A percentile compares a stretch with the other conserved stretches of the same genome.
phyloP scores from a whole-genome alignment of 2,797 vertebrate species.

The Petrocephalus sullivani region DNA sequence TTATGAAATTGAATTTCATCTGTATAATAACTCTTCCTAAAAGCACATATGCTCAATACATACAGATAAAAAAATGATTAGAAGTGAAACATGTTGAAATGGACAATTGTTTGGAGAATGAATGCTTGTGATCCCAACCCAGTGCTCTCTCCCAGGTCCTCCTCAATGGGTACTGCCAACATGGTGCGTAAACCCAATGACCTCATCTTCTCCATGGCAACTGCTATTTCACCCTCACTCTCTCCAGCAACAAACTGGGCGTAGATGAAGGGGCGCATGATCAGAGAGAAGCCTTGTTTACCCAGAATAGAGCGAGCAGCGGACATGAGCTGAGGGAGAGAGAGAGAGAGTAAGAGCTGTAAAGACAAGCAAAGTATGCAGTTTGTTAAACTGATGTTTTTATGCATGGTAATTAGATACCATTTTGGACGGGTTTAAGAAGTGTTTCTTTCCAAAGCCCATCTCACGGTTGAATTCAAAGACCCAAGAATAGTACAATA shows the following conservation, averaged over 20 bases:
- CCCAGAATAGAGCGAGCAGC: conserved; percentile 63
- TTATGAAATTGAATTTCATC: neutral
- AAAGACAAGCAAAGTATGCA: neutral
- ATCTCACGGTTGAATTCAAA: neutral
- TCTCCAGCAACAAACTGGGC: conserved; percentile 88
- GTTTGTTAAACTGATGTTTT: neutral
- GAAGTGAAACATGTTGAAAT: neutral
- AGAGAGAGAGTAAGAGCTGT: conserved; percentile 4
- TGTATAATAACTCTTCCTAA: neutral
- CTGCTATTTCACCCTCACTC: conserved; percentile 63
- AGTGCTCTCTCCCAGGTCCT: conserved; percentile 68
- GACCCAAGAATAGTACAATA: neutral
- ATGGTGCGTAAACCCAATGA: conserved; percentile 70
- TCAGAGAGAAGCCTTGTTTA: conserved; percentile 52
- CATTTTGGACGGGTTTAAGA: neutral
- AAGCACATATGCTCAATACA: neutral
- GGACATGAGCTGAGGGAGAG: conserved; percentile 44
- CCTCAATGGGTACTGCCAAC: conserved; percentile 80
- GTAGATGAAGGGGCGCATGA: conserved; percentile 70
- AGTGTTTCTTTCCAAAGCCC: neutral
- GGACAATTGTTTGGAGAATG: neutral
- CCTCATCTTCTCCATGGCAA: conserved; percentile 68
- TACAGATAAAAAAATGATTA: neutral
- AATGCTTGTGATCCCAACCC: conserved; percentile 43
- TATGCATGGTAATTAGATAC: neutral